A percentile compares a stretch with the other conserved stretches of the same genome.
phyloP scores from a whole-genome alignment of 2,797 vertebrate genomes.

The Thalassophryne amazonica region DNA sequence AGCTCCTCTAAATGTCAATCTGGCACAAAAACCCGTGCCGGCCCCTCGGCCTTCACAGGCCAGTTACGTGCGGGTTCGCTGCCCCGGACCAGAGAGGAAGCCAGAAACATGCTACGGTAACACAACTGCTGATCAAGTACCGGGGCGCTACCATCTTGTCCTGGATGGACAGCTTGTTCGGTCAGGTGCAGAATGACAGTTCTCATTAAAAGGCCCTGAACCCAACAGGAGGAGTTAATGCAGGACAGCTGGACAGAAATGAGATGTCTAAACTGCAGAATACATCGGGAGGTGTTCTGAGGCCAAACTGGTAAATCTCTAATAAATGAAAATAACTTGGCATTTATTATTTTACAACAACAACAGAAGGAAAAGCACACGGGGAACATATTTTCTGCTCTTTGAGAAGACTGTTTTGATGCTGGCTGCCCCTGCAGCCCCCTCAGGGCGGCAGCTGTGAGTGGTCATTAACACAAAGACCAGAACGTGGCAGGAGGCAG shows the following conservation, averaged over 20 bases:
- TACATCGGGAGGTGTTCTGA: slow-evolving; percentile 12
- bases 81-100: slow-evolving; percentile 58
- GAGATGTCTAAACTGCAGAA: slow-evolving; percentile 22
- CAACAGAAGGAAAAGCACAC: slow-evolving; percentile 27
- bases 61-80: slow-evolving; percentile 45
- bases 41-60: slow-evolving; percentile 52
- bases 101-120: slow-evolving; percentile 71
- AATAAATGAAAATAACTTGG: slow-evolving; percentile 27
- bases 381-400: slow-evolving; percentile 31
- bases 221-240: slow-evolving; percentile 34
- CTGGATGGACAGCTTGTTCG: slow-evolving; percentile 53
- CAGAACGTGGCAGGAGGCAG: slow-evolving; percentile 53
- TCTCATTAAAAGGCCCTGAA: slow-evolving; percentile 50
- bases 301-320: slow-evolving; percentile 20
- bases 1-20: slow-evolving; percentile 74
- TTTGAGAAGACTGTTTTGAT: slow-evolving; percentile 50
- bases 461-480: slow-evolving; percentile 62
- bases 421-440: slow-evolving; percentile 50
- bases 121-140: slow-evolving; percentile 69
- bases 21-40: slow-evolving; percentile 61
- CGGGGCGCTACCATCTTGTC: slow-evolving; percentile 66
- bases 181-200: slow-evolving; percentile 40
- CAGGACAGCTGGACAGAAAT: slow-evolving; percentile 38
- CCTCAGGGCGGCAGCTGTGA: slow-evolving; percentile 61
- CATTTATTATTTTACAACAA: slow-evolving; percentile 11